These are phyloP conservation scores for Phasianus colchicus DNA, from an alignment of 2,113 vertebrate species.

Conservation along the genomic window DNA sequence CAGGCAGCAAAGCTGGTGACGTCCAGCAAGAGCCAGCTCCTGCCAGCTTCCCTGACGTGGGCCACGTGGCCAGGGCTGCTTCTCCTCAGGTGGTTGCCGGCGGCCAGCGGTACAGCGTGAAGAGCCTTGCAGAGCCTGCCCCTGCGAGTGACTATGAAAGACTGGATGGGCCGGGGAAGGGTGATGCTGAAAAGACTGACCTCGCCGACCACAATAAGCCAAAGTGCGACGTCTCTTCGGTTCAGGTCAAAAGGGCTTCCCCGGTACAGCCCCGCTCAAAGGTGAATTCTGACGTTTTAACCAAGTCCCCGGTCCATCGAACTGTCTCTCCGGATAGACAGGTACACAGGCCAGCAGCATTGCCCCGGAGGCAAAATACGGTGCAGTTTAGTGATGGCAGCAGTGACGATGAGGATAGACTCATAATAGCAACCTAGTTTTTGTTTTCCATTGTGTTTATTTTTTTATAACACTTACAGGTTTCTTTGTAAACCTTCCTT, in stretches of 20 bases:
- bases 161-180: not conserved
- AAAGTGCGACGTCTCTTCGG: conserved; percentile 17
- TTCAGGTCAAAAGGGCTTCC: conserved; percentile 22
- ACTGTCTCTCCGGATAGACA: conserved; percentile 48
- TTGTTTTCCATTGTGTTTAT: conserved; percentile 72
- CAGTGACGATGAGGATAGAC: conserved; percentile 95
- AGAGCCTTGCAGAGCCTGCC: not conserved
- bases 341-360: conserved; percentile 47
- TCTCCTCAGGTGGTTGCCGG: conserved; percentile 61
- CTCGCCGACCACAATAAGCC: not conserved
- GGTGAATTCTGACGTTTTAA: not conserved
- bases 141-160: not conserved
- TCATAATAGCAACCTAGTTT: conserved; percentile 93
- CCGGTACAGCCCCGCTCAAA: conserved; percentile 19
- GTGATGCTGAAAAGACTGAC: conserved; percentile 40
- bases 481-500: conserved; percentile 85
- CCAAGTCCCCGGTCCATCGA: not conserved
- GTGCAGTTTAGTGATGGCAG: conserved; percentile 89
- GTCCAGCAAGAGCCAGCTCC: conserved; percentile 11
- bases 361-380: conserved; percentile 75
- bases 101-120: conserved; percentile 17
- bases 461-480: conserved; percentile 88
- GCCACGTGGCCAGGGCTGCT: not conserved
- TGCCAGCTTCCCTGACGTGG: not conserved
- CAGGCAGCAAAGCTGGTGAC: conserved; percentile 4